Base-by-base conservation (phyloP, 2,113 vertebrate genomes). In the Eurystomus gularis region DNA sequence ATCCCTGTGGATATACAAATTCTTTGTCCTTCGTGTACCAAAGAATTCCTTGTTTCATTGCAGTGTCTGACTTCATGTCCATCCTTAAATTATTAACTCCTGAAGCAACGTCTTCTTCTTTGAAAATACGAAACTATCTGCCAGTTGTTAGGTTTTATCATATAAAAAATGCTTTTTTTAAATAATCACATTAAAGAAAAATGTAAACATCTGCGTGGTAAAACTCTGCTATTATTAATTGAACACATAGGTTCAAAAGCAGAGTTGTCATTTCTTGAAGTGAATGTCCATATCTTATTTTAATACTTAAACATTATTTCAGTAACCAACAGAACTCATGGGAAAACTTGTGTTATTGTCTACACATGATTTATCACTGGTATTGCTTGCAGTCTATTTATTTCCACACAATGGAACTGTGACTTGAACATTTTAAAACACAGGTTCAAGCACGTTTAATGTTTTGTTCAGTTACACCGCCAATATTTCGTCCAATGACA, bases 401-500 rank as follows among this genome's bases (percentile, higher is more conserved):
- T 52, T 95, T 96, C 82, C 87, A 76, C 90, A 87, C 88, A 96
- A 87, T n/a, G 49, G 62, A 96, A 92, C 94, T 70, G 66, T 90
- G 71, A 31, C 84, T 94, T 92, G 76, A 96, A 76, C 33, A 64
- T 86, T 94, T 81, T 89, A 93, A 95, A 96, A 93, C 84, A 88
- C 62, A 90, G 68, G 75, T 96, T 96, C 64, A 94, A 71, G 70
- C 76, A 62, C 29, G 71, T 97, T 96, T 55, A 55, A 8, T 69
- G 21, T 66, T 96, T 79, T 79, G 42, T 89, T 91, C 94, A 95
- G 85, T 96, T 94, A 86, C 55, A 86, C 37, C 91, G 84, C 69
- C 71, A 97, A 12, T 95, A 95, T 93, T 97, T 95, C 72, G 82
- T 96, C 57, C 95, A 95, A 79, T 72, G 90, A 82, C 64, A 94